Base-by-base conservation (phyloP, 2,113 vertebrate species). In the Seriola rivoliana region DNA sequence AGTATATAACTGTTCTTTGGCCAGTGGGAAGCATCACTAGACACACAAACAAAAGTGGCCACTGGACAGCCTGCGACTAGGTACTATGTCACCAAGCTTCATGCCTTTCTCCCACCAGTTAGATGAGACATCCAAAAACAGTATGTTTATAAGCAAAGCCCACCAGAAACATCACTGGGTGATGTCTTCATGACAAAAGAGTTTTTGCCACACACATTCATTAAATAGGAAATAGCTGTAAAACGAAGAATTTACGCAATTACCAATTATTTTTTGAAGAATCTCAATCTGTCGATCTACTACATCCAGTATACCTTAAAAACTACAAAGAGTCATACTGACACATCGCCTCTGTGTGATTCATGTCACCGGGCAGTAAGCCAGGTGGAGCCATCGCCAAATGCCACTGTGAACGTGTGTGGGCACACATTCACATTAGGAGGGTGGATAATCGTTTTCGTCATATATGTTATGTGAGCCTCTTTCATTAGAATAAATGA, bases 321-420 rank as follows among this genome's bases (percentile, higher is more conserved):
- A 57, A 6, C 38, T 25, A 48, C 11, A 58, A 66, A 62, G 46
- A 65, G 17, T 48, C 50, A 57, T 34, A 23, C 44, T 54, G 36
- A 46, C 9, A 46, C 34, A 46, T 23, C 21, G 19, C 25, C 38
- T 38, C 36, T 38, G 54, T 38, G 32, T 40, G 54, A 42, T 17
- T 81, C 40, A 25, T 64, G 46, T 81, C n/a, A n/a, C 3, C 23
- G 29, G 54, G 44, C 52, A 38, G 19, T 46, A 19, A 71, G 29
- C 38, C 38, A 72, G 38, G 4, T 78, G 67, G 23, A 40, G 44
- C 14, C 42, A 69, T 16, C 23, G 40, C 58, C 25, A 46, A 44
- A 59, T 59, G 54, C 21, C 32, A 9, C 34, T 52, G 57, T 54
- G 4, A 32, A 46, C 23, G 29, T 57, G 32, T 69, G 40, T 54